Percentiles rank a stretch among this genome's conserved stretches.
Conservation (phyloP, 2,113 vertebrate genomes). For the Laticauda colubrina region DNA sequence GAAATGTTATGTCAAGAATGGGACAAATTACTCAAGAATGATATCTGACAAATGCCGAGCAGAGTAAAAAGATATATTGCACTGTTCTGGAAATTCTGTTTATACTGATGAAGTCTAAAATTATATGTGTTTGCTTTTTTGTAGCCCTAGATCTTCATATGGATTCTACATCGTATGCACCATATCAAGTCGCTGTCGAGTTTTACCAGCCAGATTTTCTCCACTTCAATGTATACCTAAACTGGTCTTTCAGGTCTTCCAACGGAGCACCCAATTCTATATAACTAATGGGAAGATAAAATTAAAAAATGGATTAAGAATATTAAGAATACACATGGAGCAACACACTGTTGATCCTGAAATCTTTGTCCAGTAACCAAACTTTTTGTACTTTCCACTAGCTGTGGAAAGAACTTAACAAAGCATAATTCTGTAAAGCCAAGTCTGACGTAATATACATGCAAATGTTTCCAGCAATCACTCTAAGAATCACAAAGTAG, state of each 20-base stretch:
- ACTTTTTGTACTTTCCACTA: not conserved
- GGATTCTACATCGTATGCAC: not conserved
- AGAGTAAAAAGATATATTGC: not conserved
- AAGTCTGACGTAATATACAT: not conserved
- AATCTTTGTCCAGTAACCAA: not conserved
- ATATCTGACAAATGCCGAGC: not conserved
- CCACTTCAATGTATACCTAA: not conserved
- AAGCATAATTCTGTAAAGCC: not conserved
- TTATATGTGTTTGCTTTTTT: not conserved
- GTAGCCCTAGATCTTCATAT: not conserved
- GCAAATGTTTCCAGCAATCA: not conserved
- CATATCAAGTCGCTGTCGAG: not conserved
- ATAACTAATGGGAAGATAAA: not conserved
- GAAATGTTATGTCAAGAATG: not conserved
- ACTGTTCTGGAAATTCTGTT: not conserved
- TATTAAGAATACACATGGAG: not conserved
- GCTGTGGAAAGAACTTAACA: not conserved
- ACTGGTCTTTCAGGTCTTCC: not conserved
- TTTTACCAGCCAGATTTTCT: not conserved
- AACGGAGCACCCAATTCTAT: not conserved
- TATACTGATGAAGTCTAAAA: not conserved
- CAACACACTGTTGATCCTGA: not conserved
- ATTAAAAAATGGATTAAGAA: not conserved
- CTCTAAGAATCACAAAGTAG: not conserved
- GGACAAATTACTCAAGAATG: not conserved